phyloP scores from a whole-genome alignment of 1,140 invertebrate species.

The Tetramorium simillimum region DNA sequence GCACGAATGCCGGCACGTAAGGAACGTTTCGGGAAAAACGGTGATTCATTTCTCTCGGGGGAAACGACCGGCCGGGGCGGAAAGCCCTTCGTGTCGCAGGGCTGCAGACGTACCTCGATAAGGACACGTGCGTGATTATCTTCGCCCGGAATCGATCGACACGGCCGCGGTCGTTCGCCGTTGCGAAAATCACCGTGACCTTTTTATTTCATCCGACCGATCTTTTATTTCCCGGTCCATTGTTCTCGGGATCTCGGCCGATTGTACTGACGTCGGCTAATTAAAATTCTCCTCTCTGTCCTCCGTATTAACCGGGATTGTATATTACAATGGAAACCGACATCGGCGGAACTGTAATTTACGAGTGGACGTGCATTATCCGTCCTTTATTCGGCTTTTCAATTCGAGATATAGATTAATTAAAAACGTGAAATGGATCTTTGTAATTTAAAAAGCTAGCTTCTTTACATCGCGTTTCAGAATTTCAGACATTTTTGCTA shows the following conservation, averaged over 20 bases:
- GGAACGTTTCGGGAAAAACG: background rate
- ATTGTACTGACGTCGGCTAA: conserved; percentile 11
- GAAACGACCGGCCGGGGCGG: background rate
- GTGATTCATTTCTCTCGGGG: conserved; percentile 31
- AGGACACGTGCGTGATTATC: background rate
- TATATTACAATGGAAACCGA: background rate
- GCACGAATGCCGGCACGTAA: background rate
- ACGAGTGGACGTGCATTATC: background rate
- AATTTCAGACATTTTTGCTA: background rate
- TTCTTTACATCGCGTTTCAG: background rate
- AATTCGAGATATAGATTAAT: conserved; percentile 3
- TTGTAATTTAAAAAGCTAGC: background rate
- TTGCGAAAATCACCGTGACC: conserved; percentile 8
- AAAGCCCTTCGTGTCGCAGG: background rate
- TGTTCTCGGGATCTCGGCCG: background rate
- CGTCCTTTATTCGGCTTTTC: background rate
- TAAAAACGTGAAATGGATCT: background rate
- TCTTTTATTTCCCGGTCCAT: conserved; percentile 28
- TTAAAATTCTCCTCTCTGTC: conserved; percentile 27
- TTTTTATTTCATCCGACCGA: background rate
- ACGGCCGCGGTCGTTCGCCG: background rate
- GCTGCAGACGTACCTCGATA: background rate
- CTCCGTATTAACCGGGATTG: background rate
- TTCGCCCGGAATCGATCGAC: conserved; percentile 13
- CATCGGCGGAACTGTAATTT: background rate